Evolutionary conservation across 2,888 invertebrate species (phyloP).

Genomic region (Tetrapedia diversipes): DNA sequence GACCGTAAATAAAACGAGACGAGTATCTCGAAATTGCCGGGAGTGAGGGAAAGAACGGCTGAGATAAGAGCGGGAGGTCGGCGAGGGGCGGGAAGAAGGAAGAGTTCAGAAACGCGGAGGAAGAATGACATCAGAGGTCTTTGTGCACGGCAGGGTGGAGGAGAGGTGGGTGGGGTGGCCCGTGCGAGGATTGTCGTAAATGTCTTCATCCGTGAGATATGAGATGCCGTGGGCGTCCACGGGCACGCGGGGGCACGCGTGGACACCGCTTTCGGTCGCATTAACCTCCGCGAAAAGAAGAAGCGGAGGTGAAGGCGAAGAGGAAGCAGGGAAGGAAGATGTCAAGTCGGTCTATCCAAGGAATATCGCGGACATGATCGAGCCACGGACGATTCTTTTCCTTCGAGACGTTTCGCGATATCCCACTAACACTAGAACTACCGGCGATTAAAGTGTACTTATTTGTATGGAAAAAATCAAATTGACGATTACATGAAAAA

Average conservation of each 20-base stretch:
- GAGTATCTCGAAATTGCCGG: not conserved
- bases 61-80: not conserved
- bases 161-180: constrained; percentile 66
- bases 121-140: constrained; percentile 63
- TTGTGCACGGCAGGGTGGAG: constrained; percentile 63
- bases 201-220: constrained; percentile 82
- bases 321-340: constrained; percentile 55
- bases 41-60: not conserved
- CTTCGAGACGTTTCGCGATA: constrained; percentile 10
- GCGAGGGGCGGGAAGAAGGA: too few relatives aligned
- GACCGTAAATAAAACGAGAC: not conserved
- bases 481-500: too few relatives aligned
- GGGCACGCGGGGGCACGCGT: constrained; percentile 69
- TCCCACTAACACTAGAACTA: constrained; percentile 16
- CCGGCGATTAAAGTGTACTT: too few relatives aligned
- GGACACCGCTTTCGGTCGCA: constrained; percentile 73
- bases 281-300: constrained; percentile 67
- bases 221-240: constrained; percentile 79
- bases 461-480: too few relatives aligned
- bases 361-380: constrained; percentile 60
- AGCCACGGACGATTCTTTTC: constrained; percentile 32
- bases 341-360: constrained; percentile 35
- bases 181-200: constrained; percentile 81
- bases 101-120: constrained; percentile 37
- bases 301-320: constrained; percentile 54